Percentiles rank a stretch among this genome's conserved stretches.
These are phyloP conservation scores for Acrobeloides nanus DNA, from an alignment of 2,888 invertebrate species.

Conservation along the genomic window DNA sequence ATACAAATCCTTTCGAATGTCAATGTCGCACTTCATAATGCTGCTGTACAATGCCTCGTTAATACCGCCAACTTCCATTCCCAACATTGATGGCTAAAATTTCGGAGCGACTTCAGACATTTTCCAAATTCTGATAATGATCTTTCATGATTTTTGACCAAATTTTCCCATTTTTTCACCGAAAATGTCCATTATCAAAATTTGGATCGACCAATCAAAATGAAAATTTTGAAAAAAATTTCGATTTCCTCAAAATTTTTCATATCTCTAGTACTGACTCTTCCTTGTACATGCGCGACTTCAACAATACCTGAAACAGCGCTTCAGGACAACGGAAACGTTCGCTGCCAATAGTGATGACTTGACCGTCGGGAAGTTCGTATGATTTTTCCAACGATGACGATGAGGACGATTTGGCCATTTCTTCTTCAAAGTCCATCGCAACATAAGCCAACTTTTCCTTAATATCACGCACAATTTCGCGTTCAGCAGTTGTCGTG, in stretches of 20 bases:
- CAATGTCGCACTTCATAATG: conserved; percentile 89
- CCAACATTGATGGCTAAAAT: conserved; percentile 75
- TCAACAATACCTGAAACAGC: conserved; percentile 70
- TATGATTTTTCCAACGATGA: conserved; percentile 82
- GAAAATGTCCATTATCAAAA: no score
- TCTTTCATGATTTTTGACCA: no score
- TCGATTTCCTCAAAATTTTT: no score
- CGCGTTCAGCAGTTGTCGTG: conserved; percentile 60
- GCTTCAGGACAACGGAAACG: conserved; percentile 80
- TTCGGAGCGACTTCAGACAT: no score
- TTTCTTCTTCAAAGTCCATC: conserved; percentile 94
- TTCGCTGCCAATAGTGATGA: conserved; percentile 60
- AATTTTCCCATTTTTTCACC: no score
- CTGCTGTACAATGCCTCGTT: conserved; percentile 67
- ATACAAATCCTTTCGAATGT: conserved; percentile 61
- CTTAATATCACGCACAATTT: conserved; percentile 81
- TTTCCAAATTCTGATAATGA: no score
- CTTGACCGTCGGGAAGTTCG: conserved; percentile 80
- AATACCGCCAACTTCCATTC: conserved; percentile 58
- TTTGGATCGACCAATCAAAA: no score
- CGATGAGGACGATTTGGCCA: conserved; percentile 81
- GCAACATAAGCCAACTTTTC: conserved; percentile 97
- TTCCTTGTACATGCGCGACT: no score
- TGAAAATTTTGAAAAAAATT: no score
- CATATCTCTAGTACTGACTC: no score